Conservation (phyloP, 2,113 vertebrate genomes). For the Chaenocephalus aceratus region DNA sequence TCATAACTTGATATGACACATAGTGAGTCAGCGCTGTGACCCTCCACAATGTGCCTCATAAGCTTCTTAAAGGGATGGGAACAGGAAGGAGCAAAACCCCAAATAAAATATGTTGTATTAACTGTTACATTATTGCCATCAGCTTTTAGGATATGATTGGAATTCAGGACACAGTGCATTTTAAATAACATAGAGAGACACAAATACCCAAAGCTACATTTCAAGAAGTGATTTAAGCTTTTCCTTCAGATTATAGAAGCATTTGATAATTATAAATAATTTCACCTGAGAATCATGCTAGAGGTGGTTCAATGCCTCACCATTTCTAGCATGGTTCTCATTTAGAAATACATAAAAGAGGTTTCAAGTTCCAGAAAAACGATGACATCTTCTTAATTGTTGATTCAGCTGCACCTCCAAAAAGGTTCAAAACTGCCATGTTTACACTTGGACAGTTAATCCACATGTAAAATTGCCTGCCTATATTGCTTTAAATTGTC, state of each 20-base stretch:
- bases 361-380: constrained; percentile 18
- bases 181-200: neutral
- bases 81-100: constrained; percentile 34
- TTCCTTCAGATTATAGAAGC: constrained; percentile 11
- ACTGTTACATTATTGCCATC: constrained; percentile 32
- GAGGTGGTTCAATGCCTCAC: neutral
- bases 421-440: neutral
- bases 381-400: constrained; percentile 24
- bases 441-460: constrained; percentile 8
- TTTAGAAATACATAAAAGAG: constrained; percentile 2
- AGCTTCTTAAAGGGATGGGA: constrained; percentile 70
- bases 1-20: constrained; percentile 53
- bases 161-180: constrained; percentile 24
- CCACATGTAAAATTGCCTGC: neutral
- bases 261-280: constrained; percentile 30
- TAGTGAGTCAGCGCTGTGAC: constrained; percentile 40
- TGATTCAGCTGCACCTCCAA: neutral
- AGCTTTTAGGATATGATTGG: constrained; percentile 5
- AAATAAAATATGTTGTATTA: constrained; percentile 21
- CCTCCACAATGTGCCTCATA: constrained; percentile 45
- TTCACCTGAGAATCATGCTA: constrained; percentile 62
- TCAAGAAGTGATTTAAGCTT: neutral
- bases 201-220: constrained; percentile 17
- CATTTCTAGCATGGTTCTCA: constrained; percentile 29
- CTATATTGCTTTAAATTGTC: neutral